phyloP scores from a whole-genome alignment of 2,113 vertebrate species.

The Cottus gobio region DNA sequence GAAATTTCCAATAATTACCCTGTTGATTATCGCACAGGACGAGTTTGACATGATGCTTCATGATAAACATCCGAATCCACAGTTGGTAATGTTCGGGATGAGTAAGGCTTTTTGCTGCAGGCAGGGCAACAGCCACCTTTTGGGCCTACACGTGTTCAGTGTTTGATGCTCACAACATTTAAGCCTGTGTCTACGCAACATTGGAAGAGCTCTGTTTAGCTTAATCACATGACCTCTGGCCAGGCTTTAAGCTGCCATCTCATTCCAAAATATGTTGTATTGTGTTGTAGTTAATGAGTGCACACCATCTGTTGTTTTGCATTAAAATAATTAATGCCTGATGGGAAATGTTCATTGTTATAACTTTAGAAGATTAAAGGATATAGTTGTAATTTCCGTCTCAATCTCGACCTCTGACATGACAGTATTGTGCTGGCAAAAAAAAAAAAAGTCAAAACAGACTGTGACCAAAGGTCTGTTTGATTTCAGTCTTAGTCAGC shows the following conservation, averaged over 20 bases:
- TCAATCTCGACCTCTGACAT: constrained; percentile 19
- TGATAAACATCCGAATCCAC: neutral
- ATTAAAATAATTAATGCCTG: constrained; percentile 17
- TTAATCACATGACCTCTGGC: constrained; percentile 26
- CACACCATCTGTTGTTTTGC: constrained; percentile 47
- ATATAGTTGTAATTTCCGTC: constrained; percentile 23
- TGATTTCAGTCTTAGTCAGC: neutral
- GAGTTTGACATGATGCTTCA: neutral
- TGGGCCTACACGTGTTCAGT: neutral
- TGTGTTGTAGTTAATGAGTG: constrained; percentile 22
- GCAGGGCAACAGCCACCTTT: neutral
- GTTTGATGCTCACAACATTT: constrained; percentile 2
- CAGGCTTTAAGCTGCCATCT: constrained; percentile 28
- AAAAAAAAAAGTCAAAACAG: constrained; percentile 20
- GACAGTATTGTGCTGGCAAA: constrained; percentile 13
- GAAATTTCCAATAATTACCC: neutral
- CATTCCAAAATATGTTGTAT: constrained; percentile 25
- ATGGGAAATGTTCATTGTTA: constrained; percentile 21
- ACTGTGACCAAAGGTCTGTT: constrained; percentile 9
- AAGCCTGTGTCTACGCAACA: constrained; percentile 9
- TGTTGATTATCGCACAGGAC: neutral
- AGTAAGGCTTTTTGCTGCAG: neutral
- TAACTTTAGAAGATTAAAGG: constrained; percentile 13
- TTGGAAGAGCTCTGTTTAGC: neutral
- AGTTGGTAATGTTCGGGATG: neutral